A percentile compares a stretch with the other conserved stretches of the same genome.
These are phyloP conservation scores for Tetrapedia diversipes DNA, from an alignment of 2,888 invertebrate species.

Conservation along the genomic window DNA sequence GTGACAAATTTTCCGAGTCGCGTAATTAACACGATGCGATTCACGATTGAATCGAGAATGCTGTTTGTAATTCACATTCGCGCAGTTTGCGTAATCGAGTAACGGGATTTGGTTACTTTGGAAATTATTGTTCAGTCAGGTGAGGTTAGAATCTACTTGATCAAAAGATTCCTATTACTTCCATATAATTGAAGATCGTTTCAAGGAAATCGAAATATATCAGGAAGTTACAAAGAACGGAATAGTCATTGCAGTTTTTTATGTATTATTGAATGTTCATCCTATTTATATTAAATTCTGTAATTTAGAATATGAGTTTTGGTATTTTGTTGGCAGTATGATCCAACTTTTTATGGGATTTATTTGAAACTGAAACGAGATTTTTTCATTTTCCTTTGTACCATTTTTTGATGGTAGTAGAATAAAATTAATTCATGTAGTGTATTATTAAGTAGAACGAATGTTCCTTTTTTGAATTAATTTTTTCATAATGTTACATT, in stretches of 20 bases:
- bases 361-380: neutral
- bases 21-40: constrained; percentile 42
- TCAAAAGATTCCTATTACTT: constrained; percentile 29
- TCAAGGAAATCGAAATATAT: constrained; percentile 1
- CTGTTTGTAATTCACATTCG: constrained; percentile 25
- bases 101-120: constrained; percentile 18
- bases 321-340: no score
- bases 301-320: no score
- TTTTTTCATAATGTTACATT: neutral
- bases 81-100: constrained; percentile 10
- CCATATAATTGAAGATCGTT: constrained; percentile 4
- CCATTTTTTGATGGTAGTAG: neutral
- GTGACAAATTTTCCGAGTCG: constrained; percentile 4
- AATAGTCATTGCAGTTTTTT: neutral
- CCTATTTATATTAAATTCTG: neutral
- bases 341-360: no score
- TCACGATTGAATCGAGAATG: constrained; percentile 25
- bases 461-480: neutral
- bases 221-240: neutral
- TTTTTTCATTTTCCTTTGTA: constrained; percentile 1
- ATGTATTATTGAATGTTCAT: neutral
- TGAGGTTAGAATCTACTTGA: constrained; percentile 60
- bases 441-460: neutral
- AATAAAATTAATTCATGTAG: neutral
- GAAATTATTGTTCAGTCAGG: constrained; percentile 50